These are phyloP conservation scores for Alethe diademata DNA, from an alignment of 2,113 vertebrate species.

Conservation along the genomic window DNA sequence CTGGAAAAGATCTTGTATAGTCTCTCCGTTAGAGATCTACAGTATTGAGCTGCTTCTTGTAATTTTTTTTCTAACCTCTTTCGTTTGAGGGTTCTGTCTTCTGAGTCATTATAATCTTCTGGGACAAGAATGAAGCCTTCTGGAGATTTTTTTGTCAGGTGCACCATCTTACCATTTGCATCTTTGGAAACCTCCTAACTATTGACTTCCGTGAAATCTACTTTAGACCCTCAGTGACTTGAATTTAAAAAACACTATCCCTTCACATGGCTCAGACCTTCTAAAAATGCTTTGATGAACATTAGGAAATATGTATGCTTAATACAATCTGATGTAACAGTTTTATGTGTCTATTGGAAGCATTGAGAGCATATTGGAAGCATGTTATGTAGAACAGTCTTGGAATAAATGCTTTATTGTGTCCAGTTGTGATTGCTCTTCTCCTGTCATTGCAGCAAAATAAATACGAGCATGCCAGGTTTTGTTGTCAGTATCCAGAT, in stretches of 20 bases:
- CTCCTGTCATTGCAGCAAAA: background rate
- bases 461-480: fast-evolving
- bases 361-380: background rate
- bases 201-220: background rate
- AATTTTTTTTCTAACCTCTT: background rate
- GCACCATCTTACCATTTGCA: background rate
- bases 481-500: background rate
- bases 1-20: background rate
- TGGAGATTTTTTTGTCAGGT: background rate
- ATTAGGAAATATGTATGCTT: background rate
- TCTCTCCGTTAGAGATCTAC: background rate
- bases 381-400: background rate
- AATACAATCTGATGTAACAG: background rate
- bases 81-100: background rate
- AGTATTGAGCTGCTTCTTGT: background rate
- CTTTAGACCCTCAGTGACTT: fast-evolving
- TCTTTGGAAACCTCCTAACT: background rate
- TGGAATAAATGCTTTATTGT: background rate
- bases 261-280: background rate
- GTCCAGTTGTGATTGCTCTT: background rate
- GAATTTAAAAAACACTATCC: background rate
- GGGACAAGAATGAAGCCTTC: background rate
- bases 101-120: background rate
- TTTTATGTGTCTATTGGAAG: background rate
- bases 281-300: background rate